Conservation (phyloP, 2,113 vertebrate genomes). For the Charadrius vociferus region DNA sequence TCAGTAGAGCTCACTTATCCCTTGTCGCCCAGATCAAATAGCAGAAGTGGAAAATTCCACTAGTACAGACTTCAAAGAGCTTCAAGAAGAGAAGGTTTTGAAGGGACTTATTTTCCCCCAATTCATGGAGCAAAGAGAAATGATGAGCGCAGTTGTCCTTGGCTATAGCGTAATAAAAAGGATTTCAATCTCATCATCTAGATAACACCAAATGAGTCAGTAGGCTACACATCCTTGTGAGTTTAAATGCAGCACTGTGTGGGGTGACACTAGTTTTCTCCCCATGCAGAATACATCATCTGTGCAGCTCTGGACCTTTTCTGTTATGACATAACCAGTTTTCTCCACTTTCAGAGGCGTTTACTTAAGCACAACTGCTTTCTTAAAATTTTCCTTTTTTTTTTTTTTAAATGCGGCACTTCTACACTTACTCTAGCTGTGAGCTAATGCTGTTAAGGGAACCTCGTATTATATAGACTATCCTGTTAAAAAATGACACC, state of each 20-base stretch:
- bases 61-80: neutral
- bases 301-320: neutral
- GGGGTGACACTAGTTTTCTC: neutral
- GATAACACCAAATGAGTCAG: neutral
- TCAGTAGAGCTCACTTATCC: neutral
- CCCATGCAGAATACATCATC: neutral
- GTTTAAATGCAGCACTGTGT: neutral
- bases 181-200: neutral
- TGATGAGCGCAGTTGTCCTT: neutral
- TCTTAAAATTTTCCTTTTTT: neutral
- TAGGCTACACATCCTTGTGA: accelerated
- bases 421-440: neutral
- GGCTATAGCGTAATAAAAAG: neutral
- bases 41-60: neutral
- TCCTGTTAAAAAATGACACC: neutral
- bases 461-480: neutral
- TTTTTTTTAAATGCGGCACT: neutral
- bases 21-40: neutral
- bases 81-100: neutral
- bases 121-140: neutral
- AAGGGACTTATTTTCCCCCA: neutral
- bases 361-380: neutral
- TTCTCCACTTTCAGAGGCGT: neutral
- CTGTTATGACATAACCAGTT: neutral
- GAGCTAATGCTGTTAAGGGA: neutral